These are phyloP conservation scores for Oryzias sinensis DNA, from an alignment of 2,797 vertebrate species.

Conservation along the genomic window DNA sequence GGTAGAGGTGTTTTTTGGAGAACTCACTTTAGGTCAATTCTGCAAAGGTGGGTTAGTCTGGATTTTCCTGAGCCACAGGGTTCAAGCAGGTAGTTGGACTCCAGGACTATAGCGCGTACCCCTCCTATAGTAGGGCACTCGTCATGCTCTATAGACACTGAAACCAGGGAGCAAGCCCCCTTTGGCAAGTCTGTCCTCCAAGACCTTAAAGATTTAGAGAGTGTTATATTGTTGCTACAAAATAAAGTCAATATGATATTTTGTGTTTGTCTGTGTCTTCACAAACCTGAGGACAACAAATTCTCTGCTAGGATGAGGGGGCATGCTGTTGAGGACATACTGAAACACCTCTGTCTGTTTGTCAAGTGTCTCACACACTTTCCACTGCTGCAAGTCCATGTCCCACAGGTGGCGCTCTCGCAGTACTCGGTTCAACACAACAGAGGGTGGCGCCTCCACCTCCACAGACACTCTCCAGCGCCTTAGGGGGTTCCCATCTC, in stretches of 20 bases:
- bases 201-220: slow-evolving; percentile 74
- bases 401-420: slow-evolving; percentile 98
- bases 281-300: slow-evolving; percentile 91
- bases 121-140: slow-evolving; percentile 85
- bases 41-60: slow-evolving; percentile 92
- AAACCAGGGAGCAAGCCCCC: slow-evolving; percentile 89
- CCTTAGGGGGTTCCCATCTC: slow-evolving; percentile 89
- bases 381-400: slow-evolving; percentile 94
- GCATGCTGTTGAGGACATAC: slow-evolving; percentile 92
- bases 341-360: slow-evolving; percentile 94
- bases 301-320: slow-evolving; percentile 92
- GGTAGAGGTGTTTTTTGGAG: background rate
- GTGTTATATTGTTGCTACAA: background rate
- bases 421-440: slow-evolving; percentile 92
- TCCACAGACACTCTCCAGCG: slow-evolving; percentile 93
- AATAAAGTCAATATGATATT: background rate
- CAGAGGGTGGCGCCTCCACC: slow-evolving; percentile 92
- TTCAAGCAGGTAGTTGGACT: slow-evolving; percentile 92
- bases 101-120: slow-evolving; percentile 87
- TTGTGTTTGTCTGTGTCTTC: slow-evolving; percentile 5
- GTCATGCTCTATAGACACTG: slow-evolving; percentile 89
- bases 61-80: slow-evolving; percentile 97
- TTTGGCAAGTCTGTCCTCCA: slow-evolving; percentile 96
- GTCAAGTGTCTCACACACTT: slow-evolving; percentile 89
- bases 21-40: slow-evolving; percentile 93